A percentile compares a stretch with the other conserved stretches of the same genome.
Conservation (phyloP, 1,140 invertebrate genomes). For the Acromyrmex heyeri region DNA sequence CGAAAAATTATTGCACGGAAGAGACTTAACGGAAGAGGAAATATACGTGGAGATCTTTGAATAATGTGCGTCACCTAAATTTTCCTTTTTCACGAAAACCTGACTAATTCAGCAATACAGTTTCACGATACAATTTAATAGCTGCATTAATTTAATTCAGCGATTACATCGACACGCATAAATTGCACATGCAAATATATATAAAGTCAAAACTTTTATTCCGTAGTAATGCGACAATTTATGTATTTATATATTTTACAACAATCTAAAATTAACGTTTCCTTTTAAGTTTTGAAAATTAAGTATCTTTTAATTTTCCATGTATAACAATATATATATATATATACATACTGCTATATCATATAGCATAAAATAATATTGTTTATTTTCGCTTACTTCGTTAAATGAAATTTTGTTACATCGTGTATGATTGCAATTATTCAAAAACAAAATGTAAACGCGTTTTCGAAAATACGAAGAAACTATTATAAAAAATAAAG, state of each 20-base stretch:
- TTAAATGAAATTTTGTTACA: slow-evolving; percentile 9
- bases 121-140: slow-evolving; percentile 9
- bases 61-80: neutral
- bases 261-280: neutral
- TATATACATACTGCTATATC: neutral
- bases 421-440: neutral
- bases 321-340: neutral
- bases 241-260: neutral
- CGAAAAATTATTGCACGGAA: slow-evolving; percentile 48
- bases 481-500: neutral
- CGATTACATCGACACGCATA: neutral
- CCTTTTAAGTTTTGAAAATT: slow-evolving; percentile 8
- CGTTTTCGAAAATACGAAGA: neutral
- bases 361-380: neutral
- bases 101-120: neutral
- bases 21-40: slow-evolving; percentile 14
- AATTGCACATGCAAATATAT: slow-evolving; percentile 1
- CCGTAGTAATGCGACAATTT: neutral
- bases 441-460: neutral
- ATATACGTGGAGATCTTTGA: slow-evolving; percentile 39
- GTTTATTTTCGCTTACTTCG: neutral
- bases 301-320: neutral
- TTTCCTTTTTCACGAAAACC: slow-evolving; percentile 11
- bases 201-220: neutral
- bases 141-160: neutral